A percentile compares a stretch with the other conserved stretches of the same genome.
phyloP scores from a whole-genome alignment of 2,888 invertebrate genomes.

The Hymenopus coronatus region DNA sequence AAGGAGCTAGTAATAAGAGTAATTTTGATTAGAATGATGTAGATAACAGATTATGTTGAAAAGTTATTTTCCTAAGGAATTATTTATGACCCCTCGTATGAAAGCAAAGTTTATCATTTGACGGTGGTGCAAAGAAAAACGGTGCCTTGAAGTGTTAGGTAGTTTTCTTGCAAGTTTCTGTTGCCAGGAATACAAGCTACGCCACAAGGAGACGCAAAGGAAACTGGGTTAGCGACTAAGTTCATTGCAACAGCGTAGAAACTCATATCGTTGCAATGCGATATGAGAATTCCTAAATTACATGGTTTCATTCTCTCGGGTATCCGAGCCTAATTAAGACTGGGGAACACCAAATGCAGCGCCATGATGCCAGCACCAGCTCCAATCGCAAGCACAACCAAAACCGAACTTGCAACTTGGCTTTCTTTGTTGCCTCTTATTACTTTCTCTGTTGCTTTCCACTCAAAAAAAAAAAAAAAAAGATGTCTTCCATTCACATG shows the following conservation, averaged over 20 bases:
- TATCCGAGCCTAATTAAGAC: background rate
- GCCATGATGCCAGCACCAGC: background rate
- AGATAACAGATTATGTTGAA: too few species aligned
- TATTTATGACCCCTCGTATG: too few species aligned
- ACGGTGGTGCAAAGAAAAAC: too few species aligned
- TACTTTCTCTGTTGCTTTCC: too few species aligned
- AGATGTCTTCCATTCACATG: too few species aligned
- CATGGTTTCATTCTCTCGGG: background rate
- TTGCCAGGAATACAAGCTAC: background rate
- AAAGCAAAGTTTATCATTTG: too few species aligned
- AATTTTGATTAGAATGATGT: too few species aligned
- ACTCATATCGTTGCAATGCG: background rate
- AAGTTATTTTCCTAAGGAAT: too few species aligned
- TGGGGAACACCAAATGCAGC: background rate
- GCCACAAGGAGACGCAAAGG: background rate
- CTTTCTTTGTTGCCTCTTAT: too few species aligned
- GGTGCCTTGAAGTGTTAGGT: background rate
- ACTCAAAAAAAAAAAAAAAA: too few species aligned
- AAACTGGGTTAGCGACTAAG: background rate
- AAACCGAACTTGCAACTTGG: background rate
- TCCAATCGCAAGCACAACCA: background rate
- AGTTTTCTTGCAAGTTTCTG: background rate
- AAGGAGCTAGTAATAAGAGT: too few species aligned
- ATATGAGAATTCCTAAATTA: background rate
- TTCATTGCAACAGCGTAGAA: background rate